Evolutionary conservation across 2,797 vertebrate genomes (phyloP), one percentile per base, ranked within the genome.

Genomic region (Enteromius unitaeniatus): DNA sequence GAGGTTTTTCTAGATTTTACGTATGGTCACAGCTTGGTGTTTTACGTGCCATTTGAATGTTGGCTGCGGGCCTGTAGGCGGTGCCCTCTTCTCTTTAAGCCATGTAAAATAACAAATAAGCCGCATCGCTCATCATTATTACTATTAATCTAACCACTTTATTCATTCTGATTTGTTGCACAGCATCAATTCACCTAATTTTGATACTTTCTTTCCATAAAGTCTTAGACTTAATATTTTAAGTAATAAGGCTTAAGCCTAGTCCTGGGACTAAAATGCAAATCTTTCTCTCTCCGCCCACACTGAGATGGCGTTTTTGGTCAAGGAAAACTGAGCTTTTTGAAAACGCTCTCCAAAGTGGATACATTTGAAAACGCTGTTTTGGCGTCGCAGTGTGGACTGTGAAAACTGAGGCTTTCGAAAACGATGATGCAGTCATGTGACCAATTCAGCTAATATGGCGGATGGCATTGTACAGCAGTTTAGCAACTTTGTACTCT

Each of bases 1-100:
- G 93, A 94, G 91, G 92, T 92, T 92, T 93, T 92, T 90, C 91
- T 90, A 90, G 91, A 90, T 84, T 87, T 86, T 72, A 78, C 26
- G 67, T 81, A 81, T 68, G 72, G 5, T 83, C 85, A 88, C 75
- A 83, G 85, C 87, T 85, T 78, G 62, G 49, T 78, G 77, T 40
- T 81, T 31, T 34, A 11, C 1, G 4, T 31, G 17, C 37, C 45
- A 17, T 72, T 47, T 60, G 37, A 72, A 72, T 70, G 51, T 55
- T 60, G 23, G 15, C 78, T 53, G 28, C 2, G 3, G 77, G 65
- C 67, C 23, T 70, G 21, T 51, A 80, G 23, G 10, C 3, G n/a
- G 37, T n/a, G 49, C 6, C 17, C 49, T 45, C 15, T 10, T 11
- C 49, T 34, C 28, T 65, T 15, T 17, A 67, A 34, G 77, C 19